Base-by-base conservation (phyloP, 1,140 invertebrate species). In the Acromyrmex heyeri region DNA sequence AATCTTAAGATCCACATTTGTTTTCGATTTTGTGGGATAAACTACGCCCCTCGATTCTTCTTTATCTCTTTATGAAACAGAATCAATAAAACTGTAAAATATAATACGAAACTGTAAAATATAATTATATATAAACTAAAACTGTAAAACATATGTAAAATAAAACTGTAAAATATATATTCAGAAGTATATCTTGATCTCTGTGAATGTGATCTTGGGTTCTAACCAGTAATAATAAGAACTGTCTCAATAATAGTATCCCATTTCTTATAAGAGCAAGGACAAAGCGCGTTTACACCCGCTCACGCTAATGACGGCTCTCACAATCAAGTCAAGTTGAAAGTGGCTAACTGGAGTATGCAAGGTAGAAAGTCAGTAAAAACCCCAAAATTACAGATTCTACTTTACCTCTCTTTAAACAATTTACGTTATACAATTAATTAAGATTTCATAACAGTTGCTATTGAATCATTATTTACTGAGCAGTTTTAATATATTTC, bases 121-220 rank as follows among this genome's bases (percentile, higher is more conserved):
- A 24, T 24, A 24, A 24, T 24, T 24, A 24, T 24, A 24, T 24
- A 24, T 21, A 21, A 21, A 16, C 21, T 64, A n/a, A 65, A 78
- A 55, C 30, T 55, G 4, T 81, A 34, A 1, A 14, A n/a, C 57
- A 34, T 59, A 14, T 27, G 0, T 48, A 27, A 48, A 50, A 16
- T 64, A n/a, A 65, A 78, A 55, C 30, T 55, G 4, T 81, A 34
- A 1, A 14, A n/a, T 48, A 34, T 59, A 14, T 27, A 64, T 18
- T 64, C 34, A 44, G 24, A 27, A 34, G 30, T 61, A 61, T 65
- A 30, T 44, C 16, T 69, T 10, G 16, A n/a, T 14, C 76, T n/a
- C 62, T 79, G 24, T 91, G 90, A 91, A 89, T 89, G 82, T 90
- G 92, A 91, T 92, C 87, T 87, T 91, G 79, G 27, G 82, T 81